A percentile compares a stretch with the other conserved stretches of the same genome.
These are phyloP conservation scores for Carlito syrichta DNA, from an alignment of 2,113 vertebrate species.

Conservation along the genomic window DNA sequence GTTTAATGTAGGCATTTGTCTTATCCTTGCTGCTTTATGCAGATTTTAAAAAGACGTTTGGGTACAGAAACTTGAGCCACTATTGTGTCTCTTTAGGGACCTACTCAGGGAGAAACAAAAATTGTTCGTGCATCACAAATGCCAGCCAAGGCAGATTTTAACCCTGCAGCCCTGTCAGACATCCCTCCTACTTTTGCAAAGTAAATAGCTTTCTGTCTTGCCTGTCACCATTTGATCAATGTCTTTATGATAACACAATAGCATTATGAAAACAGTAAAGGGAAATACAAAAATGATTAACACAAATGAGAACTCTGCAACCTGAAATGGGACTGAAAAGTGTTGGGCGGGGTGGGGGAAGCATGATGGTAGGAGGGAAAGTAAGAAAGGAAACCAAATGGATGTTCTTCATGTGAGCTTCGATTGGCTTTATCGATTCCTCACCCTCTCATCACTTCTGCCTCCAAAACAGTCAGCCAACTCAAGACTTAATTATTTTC, in stretches of 20 bases:
- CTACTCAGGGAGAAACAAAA: slow-evolving; percentile 70
- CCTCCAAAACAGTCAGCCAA: slow-evolving; percentile 24
- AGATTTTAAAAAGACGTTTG: slow-evolving; percentile 74
- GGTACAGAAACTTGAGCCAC: slow-evolving; percentile 69
- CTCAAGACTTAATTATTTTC: slow-evolving; percentile 57
- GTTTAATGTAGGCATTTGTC: slow-evolving; percentile 32
- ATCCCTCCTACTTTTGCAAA: slow-evolving; percentile 66
- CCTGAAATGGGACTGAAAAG: neutral
- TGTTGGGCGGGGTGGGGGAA: neutral
- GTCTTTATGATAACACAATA: slow-evolving; percentile 67
- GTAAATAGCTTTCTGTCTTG: slow-evolving; percentile 69
- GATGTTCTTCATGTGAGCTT: neutral
- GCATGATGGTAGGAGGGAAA: neutral
- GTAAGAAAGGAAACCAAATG: neutral
- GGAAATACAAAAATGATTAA: slow-evolving; percentile 71
- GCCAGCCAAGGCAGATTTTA: slow-evolving; percentile 55
- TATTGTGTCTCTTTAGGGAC: slow-evolving; percentile 67
- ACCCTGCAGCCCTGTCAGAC: slow-evolving; percentile 42
- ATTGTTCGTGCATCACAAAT: slow-evolving; percentile 69
- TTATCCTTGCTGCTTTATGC: slow-evolving; percentile 64
- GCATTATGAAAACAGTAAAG: slow-evolving; percentile 43
- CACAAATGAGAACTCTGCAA: slow-evolving; percentile 24
- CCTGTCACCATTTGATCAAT: slow-evolving; percentile 72
- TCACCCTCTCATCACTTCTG: neutral
- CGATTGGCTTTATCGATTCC: slow-evolving; percentile 38